Evolutionary conservation across 2,113 vertebrate genomes (phyloP).

Genomic region (Dicentrarchus labrax): DNA sequence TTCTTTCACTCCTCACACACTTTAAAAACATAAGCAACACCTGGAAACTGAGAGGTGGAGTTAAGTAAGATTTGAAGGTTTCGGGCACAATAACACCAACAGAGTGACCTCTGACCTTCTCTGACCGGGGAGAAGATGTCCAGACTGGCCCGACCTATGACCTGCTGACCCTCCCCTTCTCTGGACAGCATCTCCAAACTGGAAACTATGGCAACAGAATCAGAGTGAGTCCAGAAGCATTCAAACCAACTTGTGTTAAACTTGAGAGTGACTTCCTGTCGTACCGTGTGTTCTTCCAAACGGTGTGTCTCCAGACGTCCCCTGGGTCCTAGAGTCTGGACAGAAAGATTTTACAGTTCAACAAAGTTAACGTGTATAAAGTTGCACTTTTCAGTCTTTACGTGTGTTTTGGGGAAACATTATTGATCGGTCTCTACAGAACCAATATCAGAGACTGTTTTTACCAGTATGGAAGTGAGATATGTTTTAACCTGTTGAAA

Average conservation of each 20-base stretch:
- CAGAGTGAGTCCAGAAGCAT: background rate
- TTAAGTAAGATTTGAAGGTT: too few species aligned
- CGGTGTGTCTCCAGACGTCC: background rate
- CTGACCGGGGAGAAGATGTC: constrained; percentile 80
- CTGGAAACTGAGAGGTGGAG: too few species aligned
- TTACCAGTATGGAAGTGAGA: too few species aligned
- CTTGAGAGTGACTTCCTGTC: background rate
- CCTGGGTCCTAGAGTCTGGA: constrained; percentile 39
- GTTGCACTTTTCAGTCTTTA: too few species aligned
- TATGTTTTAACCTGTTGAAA: too few species aligned
- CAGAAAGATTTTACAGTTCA: too few species aligned
- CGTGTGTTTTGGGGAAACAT: too few species aligned
- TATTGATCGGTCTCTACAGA: too few species aligned
- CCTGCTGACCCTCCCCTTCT: constrained; percentile 65
- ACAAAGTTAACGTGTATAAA: too few species aligned
- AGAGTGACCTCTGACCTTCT: constrained; percentile 68
- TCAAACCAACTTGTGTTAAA: fast-evolving
- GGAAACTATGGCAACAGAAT: constrained; percentile 55
- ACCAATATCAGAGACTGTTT: too few species aligned
- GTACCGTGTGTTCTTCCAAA: constrained; percentile 45
- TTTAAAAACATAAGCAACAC: too few species aligned
- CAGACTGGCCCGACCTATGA: constrained; percentile 65
- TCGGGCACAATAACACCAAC: background rate
- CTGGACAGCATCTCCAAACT: constrained; percentile 59
- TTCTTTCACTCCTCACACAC: too few species aligned